These are phyloP conservation scores for Diacarnus erythraeanus DNA, from an alignment of 37 sponge, comb jelly and placozoan genomes.

Conservation along the genomic window DNA sequence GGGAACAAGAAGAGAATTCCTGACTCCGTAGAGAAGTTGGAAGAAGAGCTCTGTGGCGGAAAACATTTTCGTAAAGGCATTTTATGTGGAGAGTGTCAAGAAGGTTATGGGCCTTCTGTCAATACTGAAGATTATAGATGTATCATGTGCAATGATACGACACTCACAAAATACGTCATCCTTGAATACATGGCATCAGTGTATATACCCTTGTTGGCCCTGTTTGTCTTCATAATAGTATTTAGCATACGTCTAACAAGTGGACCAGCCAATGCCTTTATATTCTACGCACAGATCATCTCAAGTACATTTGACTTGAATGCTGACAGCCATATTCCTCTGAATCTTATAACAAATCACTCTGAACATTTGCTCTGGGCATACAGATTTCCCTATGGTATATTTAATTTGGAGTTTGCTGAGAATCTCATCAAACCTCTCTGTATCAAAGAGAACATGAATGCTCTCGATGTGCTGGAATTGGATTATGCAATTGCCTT, in stretches of 20 bases:
- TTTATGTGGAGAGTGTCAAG: slow-evolving; percentile 48
- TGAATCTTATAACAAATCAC: not conserved
- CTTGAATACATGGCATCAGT: slow-evolving; percentile 16
- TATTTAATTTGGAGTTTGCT: slow-evolving; percentile 53
- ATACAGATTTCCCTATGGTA: slow-evolving; percentile 41
- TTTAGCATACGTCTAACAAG: slow-evolving; percentile 49
- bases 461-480: slow-evolving; percentile 8
- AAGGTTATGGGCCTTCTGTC: slow-evolving; percentile 20
- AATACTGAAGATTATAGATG: slow-evolving; percentile 15
- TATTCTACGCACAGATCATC: slow-evolving; percentile 46
- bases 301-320: slow-evolving; percentile 18
- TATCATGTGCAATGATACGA: not conserved
- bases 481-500: slow-evolving; percentile 39
- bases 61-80: slow-evolving; percentile 19
- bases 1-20: not conserved
- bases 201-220: slow-evolving; percentile 19
- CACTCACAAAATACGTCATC: not conserved
- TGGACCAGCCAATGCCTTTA: slow-evolving; percentile 59
- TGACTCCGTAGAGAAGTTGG: not conserved
- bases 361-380: not conserved
- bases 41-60: slow-evolving; percentile 20
- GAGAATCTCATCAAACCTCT: slow-evolving; percentile 3
- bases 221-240: slow-evolving; percentile 38
- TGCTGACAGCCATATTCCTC: slow-evolving; percentile 21
- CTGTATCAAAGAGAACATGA: slow-evolving; percentile 6